Evolutionary conservation across 1,140 invertebrate genomes (phyloP), one percentile per base, ranked within the genome.

Genomic region (Tetramorium simillimum): DNA sequence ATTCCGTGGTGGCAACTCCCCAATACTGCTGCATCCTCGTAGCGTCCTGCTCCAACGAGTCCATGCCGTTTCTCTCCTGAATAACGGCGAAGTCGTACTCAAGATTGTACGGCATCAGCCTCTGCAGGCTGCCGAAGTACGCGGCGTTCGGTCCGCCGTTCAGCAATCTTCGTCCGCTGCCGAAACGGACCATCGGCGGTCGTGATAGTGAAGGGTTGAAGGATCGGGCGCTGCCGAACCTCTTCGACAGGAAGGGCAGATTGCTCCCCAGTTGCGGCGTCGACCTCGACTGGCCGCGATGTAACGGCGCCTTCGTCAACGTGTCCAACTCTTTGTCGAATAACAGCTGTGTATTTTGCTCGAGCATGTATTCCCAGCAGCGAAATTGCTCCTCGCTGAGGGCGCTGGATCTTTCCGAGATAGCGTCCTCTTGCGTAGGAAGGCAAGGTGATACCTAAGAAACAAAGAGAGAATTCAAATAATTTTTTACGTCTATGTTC

Each of bases 321-420:
- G 97, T 98, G 92, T 98, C 98, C 62, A 98, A 93, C 94, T 98
- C 98, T 92, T 98, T 98, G 94, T 98, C 98, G 89, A 98, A 98
- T 0, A 99, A 91, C 86, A 98, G 94, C 92, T 98, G 98, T 0
- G 98, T 98, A 91, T 99, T 99, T 94, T 98, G 97, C 92, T 98
- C 98, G 24, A 99, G 93, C 97, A 98, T 98, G 91, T 98, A 99
- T 90, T 99, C 98, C 98, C 98, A 99, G 91, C 98, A 98, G 88
- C 98, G 97, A 91, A 98, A 98, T 92, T 98, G 98, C 92, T 99
- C 98, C 89, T 98, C 98, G 5, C 97, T 97, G 4, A 96, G 92
- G 93, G 93, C 89, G 92, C 96, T 63, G 92, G 97, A 95, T 95
- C 96, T 85, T 93, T 97, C 95, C 0, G 95, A 94, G 3, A 90